Evolutionary conservation across 2,888 invertebrate species (phyloP).

Genomic region (Euplagia quadripunctaria): DNA sequence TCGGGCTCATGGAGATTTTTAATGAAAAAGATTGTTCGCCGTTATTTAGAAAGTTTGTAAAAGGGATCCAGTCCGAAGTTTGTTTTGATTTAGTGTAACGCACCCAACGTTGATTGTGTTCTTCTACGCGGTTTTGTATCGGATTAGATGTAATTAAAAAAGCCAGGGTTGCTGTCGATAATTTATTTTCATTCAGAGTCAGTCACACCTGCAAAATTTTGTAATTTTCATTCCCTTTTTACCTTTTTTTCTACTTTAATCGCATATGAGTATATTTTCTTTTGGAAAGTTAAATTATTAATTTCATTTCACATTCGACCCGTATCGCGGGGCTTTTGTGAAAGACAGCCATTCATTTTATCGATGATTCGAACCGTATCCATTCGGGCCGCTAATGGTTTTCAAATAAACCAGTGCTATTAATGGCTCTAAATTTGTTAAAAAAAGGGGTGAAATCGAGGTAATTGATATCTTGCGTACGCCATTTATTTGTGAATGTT

Average conservation of each 20-base stretch:
- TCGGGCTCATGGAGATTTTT: conserved; percentile 85
- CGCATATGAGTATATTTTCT: conserved; percentile 42
- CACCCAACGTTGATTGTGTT: conserved; percentile 77
- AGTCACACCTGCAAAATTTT: conserved; percentile 44
- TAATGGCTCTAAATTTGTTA: conserved; percentile 72
- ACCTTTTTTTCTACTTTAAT: conserved; percentile 23
- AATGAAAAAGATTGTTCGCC: conserved; percentile 86
- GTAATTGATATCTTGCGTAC: conserved; percentile 66
- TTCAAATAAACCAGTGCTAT: conserved; percentile 78
- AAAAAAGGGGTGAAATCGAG: conserved; percentile 66
- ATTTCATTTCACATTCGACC: conserved; percentile 64
- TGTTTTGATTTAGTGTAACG: conserved; percentile 85
- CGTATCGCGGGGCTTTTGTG: conserved; percentile 63
- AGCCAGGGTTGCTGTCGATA: conserved; percentile 54
- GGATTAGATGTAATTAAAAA: conserved; percentile 77
- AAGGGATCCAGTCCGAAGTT: conserved; percentile 82
- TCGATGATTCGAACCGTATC: conserved; percentile 72
- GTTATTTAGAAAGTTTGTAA: conserved; percentile 86
- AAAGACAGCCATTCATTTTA: conserved; percentile 76
- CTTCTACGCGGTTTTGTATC: conserved; percentile 80
- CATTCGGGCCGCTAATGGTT: conserved; percentile 77
- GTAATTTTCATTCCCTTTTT: conserved; percentile 13
- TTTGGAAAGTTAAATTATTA: conserved; percentile 60
- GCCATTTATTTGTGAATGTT: conserved; percentile 44
- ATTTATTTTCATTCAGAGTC: conserved; percentile 42